A percentile compares a stretch with the other conserved stretches of the same genome.
These are phyloP conservation scores for Leucania comma DNA, from an alignment of 2,888 invertebrate genomes.

Conservation along the genomic window DNA sequence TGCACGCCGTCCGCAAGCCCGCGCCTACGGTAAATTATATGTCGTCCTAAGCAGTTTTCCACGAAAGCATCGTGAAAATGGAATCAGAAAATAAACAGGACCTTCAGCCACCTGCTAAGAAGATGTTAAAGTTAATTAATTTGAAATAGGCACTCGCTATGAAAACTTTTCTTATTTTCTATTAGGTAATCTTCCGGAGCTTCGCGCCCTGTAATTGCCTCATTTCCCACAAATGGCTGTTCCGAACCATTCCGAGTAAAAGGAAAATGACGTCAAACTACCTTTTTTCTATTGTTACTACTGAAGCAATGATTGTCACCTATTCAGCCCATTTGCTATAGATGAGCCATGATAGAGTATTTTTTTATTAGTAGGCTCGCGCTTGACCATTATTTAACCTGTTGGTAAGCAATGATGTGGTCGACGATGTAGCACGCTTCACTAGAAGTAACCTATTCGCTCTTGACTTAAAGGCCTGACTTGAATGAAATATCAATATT, in stretches of 20 bases:
- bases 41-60: background rate
- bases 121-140: constrained; percentile 52
- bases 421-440: no score
- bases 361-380: no score
- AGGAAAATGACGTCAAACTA: constrained; percentile 47
- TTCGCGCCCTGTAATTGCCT: constrained; percentile 59
- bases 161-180: constrained; percentile 64
- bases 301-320: constrained; percentile 35
- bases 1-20: no score
- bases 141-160: constrained; percentile 51
- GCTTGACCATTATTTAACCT: no score
- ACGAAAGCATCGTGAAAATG: constrained; percentile 5
- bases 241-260: constrained; percentile 48
- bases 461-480: no score
- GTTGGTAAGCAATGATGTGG: no score
- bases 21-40: no score
- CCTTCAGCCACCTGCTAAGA: constrained; percentile 27
- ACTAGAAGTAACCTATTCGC: no score
- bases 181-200: constrained; percentile 56
- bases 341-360: background rate
- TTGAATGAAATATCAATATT: background rate
- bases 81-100: constrained; percentile 14
- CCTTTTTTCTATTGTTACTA: constrained; percentile 42
- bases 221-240: constrained; percentile 60
- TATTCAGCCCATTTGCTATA: constrained; percentile 43